phyloP scores from a whole-genome alignment of 2,113 vertebrate genomes.

The Scytalopus superciliaris region DNA sequence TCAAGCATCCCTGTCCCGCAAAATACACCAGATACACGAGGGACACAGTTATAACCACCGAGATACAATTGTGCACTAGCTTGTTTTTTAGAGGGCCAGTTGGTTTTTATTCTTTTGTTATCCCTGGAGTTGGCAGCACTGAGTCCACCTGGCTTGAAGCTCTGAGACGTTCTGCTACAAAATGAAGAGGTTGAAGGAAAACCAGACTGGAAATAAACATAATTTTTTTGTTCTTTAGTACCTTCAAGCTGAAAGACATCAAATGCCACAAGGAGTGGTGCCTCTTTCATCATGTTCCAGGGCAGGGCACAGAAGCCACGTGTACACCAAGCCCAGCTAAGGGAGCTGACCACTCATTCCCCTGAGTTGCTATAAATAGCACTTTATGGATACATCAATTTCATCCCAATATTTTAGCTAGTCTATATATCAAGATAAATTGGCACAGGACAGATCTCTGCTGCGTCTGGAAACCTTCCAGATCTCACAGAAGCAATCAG shows the following conservation, averaged over 20 bases:
- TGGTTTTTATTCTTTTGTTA: not conserved
- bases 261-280: not conserved
- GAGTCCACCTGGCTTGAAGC: not conserved
- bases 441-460: not conserved
- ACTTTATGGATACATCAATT: not conserved
- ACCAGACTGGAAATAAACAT: not conserved
- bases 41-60: not conserved
- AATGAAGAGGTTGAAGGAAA: not conserved
- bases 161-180: not conserved
- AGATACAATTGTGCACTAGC: not conserved
- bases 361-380: not conserved
- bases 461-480: not conserved
- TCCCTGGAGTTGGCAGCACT: not conserved
- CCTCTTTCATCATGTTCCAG: not conserved
- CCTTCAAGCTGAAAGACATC: not conserved
- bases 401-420: not conserved
- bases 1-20: not conserved
- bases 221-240: not conserved
- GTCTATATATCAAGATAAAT: not conserved
- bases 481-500: not conserved
- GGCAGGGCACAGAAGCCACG: not conserved
- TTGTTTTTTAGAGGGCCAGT: not conserved
- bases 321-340: fast-evolving
- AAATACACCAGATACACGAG: not conserved
- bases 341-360: not conserved